Conservation (phyloP, 2,113 vertebrate genomes). For the Manacus vitellinus region DNA sequence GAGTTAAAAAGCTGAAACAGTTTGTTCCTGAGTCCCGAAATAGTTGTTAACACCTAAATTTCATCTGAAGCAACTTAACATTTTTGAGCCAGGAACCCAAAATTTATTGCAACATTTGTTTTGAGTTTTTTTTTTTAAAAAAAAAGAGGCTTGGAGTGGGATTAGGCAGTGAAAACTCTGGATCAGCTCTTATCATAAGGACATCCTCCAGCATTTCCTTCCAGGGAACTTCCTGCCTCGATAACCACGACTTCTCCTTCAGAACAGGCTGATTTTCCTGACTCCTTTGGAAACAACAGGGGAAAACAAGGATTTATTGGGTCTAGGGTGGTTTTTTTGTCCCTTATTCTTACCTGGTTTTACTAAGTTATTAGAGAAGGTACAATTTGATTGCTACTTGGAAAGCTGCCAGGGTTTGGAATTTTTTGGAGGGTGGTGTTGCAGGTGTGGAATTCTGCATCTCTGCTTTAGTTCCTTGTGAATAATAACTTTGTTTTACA, state of each 20-base stretch:
- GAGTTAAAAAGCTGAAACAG: background rate
- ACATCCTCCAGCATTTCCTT: conserved; percentile 52
- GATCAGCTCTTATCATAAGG: conserved; percentile 39
- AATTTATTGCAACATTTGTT: background rate
- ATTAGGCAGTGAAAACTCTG: background rate
- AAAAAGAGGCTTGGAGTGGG: background rate
- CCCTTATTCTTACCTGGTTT: background rate
- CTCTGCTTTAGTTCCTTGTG: background rate
- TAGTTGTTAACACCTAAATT: background rate
- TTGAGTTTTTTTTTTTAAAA: background rate
- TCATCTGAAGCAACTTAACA: accelerated
- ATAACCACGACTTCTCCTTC: background rate
- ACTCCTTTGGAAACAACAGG: background rate
- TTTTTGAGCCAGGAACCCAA: background rate
- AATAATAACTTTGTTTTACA: background rate
- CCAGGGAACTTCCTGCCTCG: conserved; percentile 26
- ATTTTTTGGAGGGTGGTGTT: background rate
- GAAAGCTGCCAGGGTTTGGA: background rate
- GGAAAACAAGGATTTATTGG: background rate
- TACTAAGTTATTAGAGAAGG: background rate
- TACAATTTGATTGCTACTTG: accelerated
- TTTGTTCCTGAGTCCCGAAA: background rate
- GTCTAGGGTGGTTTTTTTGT: background rate
- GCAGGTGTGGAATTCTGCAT: background rate
- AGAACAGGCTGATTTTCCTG: background rate